Conservation (phyloP, 2,888 invertebrate species). For the Dryomyza anilis region DNA sequence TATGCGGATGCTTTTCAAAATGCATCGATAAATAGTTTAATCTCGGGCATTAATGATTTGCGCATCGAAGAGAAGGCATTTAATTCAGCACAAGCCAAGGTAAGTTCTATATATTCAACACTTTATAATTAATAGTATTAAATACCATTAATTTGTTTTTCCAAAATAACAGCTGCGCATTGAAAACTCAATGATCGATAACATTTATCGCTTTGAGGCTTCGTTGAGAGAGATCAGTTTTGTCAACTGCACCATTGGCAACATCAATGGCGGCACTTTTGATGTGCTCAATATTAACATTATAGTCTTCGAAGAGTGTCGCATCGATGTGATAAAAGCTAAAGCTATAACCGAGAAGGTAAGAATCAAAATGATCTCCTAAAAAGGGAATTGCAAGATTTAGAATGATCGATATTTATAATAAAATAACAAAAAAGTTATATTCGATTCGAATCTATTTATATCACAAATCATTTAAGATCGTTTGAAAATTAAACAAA, state of each 20-base stretch:
- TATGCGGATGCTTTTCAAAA: slow-evolving; percentile 52
- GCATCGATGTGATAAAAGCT: slow-evolving; percentile 51
- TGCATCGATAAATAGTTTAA: slow-evolving; percentile 49
- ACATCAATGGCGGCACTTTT: slow-evolving; percentile 51
- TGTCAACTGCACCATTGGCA: slow-evolving; percentile 51
- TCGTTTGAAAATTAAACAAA: slow-evolving; percentile 20
- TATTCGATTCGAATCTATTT: no score
- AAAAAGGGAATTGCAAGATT: neutral
- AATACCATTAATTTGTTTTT: neutral
- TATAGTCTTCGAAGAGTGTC: slow-evolving; percentile 53
- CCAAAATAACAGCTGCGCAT: slow-evolving; percentile 52
- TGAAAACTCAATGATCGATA: slow-evolving; percentile 47
- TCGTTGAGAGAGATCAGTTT: slow-evolving; percentile 54
- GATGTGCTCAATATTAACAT: slow-evolving; percentile 56
- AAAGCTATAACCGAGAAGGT: slow-evolving; percentile 58
- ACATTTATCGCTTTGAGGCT: slow-evolving; percentile 52
- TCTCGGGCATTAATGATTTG: slow-evolving; percentile 48
- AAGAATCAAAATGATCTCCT: neutral
- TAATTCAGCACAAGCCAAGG: slow-evolving; percentile 50
- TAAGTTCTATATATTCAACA: slow-evolving; percentile 35
- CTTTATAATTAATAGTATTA: neutral
- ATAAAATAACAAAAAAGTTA: no score
- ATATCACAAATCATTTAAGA: neutral
- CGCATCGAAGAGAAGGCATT: slow-evolving; percentile 53
- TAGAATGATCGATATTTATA: neutral